A percentile compares a stretch with the other conserved stretches of the same genome.
phyloP scores from a whole-genome alignment of 2,113 vertebrate genomes.

The Antigone vipio region DNA sequence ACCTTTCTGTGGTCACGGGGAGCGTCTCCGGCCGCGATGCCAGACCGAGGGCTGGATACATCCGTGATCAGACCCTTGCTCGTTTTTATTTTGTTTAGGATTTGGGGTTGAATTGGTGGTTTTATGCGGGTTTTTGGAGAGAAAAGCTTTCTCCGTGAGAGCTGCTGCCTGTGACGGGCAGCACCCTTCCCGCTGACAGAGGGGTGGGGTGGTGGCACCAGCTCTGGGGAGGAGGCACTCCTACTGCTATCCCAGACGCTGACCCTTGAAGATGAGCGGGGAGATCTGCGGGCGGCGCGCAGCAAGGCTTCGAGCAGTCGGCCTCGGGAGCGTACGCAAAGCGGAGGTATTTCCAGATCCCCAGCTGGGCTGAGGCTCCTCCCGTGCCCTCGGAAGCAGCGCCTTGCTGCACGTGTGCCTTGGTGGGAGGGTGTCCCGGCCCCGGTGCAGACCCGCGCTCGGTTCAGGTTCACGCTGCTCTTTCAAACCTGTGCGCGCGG shows the following conservation, averaged over 20 bases:
- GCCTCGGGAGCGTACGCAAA: accelerated
- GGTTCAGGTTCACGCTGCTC: accelerated
- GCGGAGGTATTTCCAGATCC: neutral
- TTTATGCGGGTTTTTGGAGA: neutral
- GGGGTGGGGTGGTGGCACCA: neutral
- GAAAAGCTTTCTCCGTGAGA: neutral
- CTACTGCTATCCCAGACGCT: too few relatives aligned
- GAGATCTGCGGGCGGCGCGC: accelerated
- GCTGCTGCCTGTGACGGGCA: neutral
- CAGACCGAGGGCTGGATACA: neutral
- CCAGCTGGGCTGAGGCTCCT: too few relatives aligned
- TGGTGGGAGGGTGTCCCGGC: neutral
- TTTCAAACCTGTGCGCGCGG: neutral
- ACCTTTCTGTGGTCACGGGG: neutral
- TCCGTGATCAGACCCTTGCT: accelerated
- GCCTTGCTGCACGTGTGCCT: neutral
- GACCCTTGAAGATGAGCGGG: too few relatives aligned
- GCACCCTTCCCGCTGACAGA: neutral
- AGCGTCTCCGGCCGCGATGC: accelerated
- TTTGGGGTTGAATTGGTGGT: neutral
- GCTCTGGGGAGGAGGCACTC: too few relatives aligned
- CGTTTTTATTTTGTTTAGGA: neutral
- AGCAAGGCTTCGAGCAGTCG: neutral
- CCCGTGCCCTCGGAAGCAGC: accelerated
- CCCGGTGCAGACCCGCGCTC: accelerated